These are phyloP conservation scores for Ivindomyrus marchei DNA, from an alignment of 2,113 vertebrate species.

Conservation along the genomic window DNA sequence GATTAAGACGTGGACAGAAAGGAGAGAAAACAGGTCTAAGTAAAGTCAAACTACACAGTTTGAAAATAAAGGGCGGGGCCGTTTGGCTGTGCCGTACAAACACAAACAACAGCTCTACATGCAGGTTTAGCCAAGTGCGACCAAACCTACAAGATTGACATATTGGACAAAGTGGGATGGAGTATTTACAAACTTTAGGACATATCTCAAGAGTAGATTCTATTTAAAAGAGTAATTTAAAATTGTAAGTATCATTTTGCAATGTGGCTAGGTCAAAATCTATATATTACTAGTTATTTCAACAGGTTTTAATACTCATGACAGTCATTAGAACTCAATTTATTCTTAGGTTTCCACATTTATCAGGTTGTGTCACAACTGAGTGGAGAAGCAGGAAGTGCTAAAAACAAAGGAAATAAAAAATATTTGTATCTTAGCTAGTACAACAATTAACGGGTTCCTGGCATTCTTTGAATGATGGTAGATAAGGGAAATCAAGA, in stretches of 20 bases:
- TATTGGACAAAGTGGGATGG: not conserved
- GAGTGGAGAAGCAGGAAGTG: not conserved
- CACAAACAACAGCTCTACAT: not conserved
- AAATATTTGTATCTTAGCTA: not conserved
- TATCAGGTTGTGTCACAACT: not conserved
- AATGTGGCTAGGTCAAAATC: not conserved
- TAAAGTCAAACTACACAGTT: constrained; percentile 27
- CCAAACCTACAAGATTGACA: not conserved
- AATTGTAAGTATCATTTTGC: not conserved
- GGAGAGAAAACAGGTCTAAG: constrained; percentile 50
- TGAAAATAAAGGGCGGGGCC: not conserved
- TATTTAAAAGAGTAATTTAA: not conserved
- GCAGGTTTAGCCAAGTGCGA: not conserved
- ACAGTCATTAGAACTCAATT: not conserved
- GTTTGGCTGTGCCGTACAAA: not conserved
- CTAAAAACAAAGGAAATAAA: not conserved
- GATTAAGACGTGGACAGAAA: constrained; percentile 52
- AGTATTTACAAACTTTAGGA: not conserved
- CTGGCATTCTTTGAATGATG: not conserved
- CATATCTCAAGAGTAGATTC: not conserved
- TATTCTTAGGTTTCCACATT: not conserved
- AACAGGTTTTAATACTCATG: not conserved
- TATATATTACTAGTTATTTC: not conserved
- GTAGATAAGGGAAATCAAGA: not conserved
- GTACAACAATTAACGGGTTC: not conserved